These are phyloP conservation scores for Ochropleura plecta DNA, from an alignment of 2,888 invertebrate genomes.

Conservation along the genomic window DNA sequence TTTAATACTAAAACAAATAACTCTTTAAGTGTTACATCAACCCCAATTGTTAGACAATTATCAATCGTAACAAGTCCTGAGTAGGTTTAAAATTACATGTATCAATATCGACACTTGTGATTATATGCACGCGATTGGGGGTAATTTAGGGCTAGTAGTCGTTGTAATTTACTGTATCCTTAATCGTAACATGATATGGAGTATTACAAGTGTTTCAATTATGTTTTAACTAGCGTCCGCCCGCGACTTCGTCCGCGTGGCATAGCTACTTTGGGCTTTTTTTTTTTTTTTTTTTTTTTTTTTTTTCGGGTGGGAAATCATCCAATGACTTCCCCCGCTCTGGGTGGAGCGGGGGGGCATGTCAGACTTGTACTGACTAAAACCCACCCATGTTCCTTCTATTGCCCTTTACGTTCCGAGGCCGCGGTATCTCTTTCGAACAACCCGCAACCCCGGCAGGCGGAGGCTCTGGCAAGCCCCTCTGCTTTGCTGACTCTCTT, in stretches of 20 bases:
- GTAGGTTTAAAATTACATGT: conserved; percentile 42
- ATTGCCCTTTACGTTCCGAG: too few species aligned
- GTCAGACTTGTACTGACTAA: too few species aligned
- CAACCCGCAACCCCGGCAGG: too few species aligned
- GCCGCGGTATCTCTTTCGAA: too few species aligned
- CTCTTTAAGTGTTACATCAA: conserved; percentile 37
- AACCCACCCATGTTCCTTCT: too few species aligned
- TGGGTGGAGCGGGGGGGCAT: too few species aligned
- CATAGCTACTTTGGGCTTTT: too few species aligned
- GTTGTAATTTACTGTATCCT: conserved; percentile 38
- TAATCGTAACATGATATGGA: conserved; percentile 16
- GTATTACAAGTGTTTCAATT: conserved; percentile 11
- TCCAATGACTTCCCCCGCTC: too few species aligned
- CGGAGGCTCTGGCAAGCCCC: too few species aligned
- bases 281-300: too few species aligned
- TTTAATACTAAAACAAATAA: conserved; percentile 48
- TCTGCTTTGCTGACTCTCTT: too few species aligned
- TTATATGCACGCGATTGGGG: conserved; percentile 38
- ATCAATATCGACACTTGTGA: conserved; percentile 29
- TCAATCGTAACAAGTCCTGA: conserved; percentile 37
- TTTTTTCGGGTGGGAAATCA: too few species aligned
- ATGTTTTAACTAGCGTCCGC: conserved; percentile 7
- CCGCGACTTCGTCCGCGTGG: neutral
- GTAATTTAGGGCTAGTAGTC: conserved; percentile 29
- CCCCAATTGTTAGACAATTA: conserved; percentile 26